Percentiles rank a stretch among this genome's conserved stretches.
phyloP scores from a whole-genome alignment of 2,113 vertebrate species.

The Scopus umbretta region DNA sequence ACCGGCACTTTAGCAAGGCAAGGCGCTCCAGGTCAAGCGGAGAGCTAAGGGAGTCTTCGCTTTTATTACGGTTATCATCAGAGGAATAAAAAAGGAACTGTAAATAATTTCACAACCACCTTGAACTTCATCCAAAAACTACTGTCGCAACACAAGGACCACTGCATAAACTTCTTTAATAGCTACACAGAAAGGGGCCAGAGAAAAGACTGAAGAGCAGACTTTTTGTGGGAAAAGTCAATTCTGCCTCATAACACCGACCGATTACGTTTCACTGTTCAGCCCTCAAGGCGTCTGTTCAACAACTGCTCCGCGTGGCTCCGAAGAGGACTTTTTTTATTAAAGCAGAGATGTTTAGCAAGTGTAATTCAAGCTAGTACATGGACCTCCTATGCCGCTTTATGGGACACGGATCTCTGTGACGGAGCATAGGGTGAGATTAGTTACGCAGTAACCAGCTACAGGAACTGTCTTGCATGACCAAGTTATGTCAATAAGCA shows the following conservation, averaged over 20 bases:
- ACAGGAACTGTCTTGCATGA: fast-evolving
- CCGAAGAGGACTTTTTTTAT: neutral
- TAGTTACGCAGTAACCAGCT: neutral
- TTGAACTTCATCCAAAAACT: neutral
- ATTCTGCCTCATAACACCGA: neutral
- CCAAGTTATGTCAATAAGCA: neutral
- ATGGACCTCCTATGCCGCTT: fast-evolving
- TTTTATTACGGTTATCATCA: neutral
- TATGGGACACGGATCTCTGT: neutral
- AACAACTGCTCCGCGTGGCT: neutral
- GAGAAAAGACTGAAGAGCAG: neutral
- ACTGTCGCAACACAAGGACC: neutral
- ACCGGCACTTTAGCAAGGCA: neutral
- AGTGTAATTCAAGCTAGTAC: neutral
- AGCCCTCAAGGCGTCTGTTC: neutral
- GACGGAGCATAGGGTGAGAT: too few relatives aligned
- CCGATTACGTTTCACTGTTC: fast-evolving
- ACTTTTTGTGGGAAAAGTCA: neutral
- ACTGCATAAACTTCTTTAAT: neutral
- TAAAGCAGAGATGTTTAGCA: neutral
- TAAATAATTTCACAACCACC: neutral
- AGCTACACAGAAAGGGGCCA: neutral
- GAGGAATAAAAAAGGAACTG: neutral
- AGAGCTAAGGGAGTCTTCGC: neutral
- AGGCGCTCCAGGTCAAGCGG: neutral